A percentile compares a stretch with the other conserved stretches of the same genome.
Conservation (phyloP, 2,888 invertebrate species). For the Drosophila peninsularis region DNA sequence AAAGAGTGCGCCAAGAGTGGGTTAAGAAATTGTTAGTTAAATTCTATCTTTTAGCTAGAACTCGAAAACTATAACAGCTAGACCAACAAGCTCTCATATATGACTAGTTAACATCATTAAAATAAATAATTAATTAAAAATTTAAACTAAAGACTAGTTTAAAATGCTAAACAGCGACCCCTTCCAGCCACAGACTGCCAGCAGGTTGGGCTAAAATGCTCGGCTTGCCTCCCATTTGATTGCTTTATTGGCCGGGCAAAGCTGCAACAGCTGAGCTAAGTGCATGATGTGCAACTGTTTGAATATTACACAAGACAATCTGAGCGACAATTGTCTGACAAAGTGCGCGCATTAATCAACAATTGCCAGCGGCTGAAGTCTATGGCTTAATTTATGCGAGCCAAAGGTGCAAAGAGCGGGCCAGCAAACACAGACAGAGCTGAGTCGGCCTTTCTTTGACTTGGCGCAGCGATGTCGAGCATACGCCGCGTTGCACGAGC, state of each 20-base stretch:
- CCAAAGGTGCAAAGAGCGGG: constrained; percentile 74
- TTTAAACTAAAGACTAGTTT: background rate
- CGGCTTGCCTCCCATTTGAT: background rate
- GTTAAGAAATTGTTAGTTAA: background rate
- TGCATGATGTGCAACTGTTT: constrained; percentile 62
- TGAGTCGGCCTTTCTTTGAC: constrained; percentile 10
- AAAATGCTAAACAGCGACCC: background rate
- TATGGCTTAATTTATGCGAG: constrained; percentile 67
- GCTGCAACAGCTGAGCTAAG: constrained; percentile 6
- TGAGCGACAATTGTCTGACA: constrained; percentile 45
- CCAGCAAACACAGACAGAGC: constrained; percentile 1
- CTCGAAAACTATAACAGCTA: too few species aligned
- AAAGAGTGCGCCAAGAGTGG: background rate
- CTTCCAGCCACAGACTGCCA: background rate
- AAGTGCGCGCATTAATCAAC: constrained; percentile 68
- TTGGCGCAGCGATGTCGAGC: constrained; percentile 60
- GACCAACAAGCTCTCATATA: background rate
- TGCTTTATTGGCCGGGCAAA: background rate
- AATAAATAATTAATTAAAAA: background rate
- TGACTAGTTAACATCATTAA: background rate
- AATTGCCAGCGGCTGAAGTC: constrained; percentile 50
- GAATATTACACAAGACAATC: constrained; percentile 67
- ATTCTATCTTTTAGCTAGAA: too few species aligned
- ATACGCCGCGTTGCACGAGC: constrained; percentile 66
- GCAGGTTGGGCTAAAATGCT: background rate